A percentile compares a stretch with the other conserved stretches of the same genome.
Evolutionary conservation across 2,888 invertebrate species (phyloP).

Genomic region (Thelaira solivaga): DNA sequence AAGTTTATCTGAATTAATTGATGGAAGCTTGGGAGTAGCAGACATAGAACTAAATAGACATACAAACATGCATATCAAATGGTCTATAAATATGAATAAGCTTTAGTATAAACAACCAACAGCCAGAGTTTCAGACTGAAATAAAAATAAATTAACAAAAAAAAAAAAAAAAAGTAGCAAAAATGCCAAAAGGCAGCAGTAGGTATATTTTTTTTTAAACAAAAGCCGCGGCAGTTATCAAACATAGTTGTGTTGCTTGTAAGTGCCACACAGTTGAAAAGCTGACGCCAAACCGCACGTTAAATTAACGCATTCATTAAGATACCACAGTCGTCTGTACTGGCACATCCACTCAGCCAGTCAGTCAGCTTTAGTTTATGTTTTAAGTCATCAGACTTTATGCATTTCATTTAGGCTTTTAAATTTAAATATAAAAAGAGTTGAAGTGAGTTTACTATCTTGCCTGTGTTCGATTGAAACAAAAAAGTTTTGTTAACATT

Average conservation of each 20-base stretch:
- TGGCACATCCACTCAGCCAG: too few species aligned
- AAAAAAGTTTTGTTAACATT: conserved; percentile 37
- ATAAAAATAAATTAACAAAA: conserved; percentile 39
- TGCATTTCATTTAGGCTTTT: conserved; percentile 42
- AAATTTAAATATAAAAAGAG: conserved; percentile 17
- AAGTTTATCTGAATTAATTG: conserved; percentile 52
- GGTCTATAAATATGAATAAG: conserved; percentile 48
- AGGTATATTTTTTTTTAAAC: conserved; percentile 16
- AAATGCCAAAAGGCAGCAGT: conserved; percentile 45
- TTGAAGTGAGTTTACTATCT: conserved; percentile 17
- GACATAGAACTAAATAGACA: neutral
- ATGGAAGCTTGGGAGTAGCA: conserved; percentile 5
- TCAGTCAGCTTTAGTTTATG: conserved; percentile 5
- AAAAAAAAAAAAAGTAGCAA: conserved; percentile 36
- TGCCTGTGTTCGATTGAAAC: conserved; percentile 55
- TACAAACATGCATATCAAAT: conserved; percentile 29
- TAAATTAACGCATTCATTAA: conserved; percentile 53
- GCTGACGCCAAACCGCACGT: conserved; percentile 52
- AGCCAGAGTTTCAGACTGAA: conserved; percentile 19
- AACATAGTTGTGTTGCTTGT: conserved; percentile 42
- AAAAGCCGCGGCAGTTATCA: conserved; percentile 53
- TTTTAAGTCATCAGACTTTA: conserved; percentile 37
- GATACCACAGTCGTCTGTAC: neutral
- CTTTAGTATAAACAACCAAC: conserved; percentile 16
- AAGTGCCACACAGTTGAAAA: conserved; percentile 32